Base-by-base conservation (phyloP, 2,113 vertebrate genomes). In the Rattus norvegicus region DNA sequence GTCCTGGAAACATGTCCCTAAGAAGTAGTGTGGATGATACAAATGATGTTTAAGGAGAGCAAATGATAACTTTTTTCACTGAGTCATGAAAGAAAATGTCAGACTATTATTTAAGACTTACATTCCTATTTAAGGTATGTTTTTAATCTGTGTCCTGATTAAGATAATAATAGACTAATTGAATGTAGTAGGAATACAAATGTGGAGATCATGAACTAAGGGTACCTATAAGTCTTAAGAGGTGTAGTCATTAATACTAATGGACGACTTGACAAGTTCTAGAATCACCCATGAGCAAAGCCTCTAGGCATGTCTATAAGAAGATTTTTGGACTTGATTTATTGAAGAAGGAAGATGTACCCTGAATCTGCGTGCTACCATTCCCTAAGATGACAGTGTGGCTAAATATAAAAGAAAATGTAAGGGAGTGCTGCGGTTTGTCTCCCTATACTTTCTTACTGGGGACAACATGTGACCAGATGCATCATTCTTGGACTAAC, bases 361-460 rank as follows among this genome's bases (percentile, higher is more conserved):
- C 17, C 4, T 26, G 19, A 39, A 61, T 61, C 1, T 61, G 22
- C 2, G 12, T 8, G n/a, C 36, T 12, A 26, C 20, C 3, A 83
- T 39, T 26, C 3, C 2, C 6, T n/a, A 10, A 20, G 0, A 30
- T 56, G 30, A 54, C 30, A 1, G 1, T 56, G 19, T 81, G 10
- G 36, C 2, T 14, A 20, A 83, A 14, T n/a, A 24, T 24, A 39
- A 39, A 26, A 19, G 36, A 83, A 61, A 61, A 83, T 65, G 5
- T 22, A 59, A 59, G 54, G 4, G 19, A 59, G 54, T 24, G 54
- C 30, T 80, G 79, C 4, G 36, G 13, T 26, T 16, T 39, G 22
- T 83, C 20, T 39, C 36, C 36, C 22, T 59, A 26, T 39, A 26
- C 22, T 4, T 61, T 19, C 12, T 61, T 0, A 39, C 11, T 61